Evolutionary conservation across 2,113 vertebrate species (phyloP), one percentile per base, ranked within the genome.

Genomic region (Ginglymostoma cirratum): DNA sequence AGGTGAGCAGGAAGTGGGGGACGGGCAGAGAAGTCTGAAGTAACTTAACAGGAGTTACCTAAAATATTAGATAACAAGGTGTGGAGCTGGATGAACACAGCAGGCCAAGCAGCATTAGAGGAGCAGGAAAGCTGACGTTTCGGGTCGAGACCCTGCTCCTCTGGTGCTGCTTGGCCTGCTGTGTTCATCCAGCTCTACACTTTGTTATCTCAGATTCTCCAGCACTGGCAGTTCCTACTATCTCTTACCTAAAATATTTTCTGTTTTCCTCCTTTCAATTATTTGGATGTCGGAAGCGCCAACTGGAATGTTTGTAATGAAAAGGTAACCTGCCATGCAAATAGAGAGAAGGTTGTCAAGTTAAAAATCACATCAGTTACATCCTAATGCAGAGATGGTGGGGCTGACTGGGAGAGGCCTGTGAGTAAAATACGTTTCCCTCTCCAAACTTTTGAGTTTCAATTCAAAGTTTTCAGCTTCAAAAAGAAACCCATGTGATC

Each of bases 221-320:
- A 48, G 48, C 48, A 48, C 3, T 2, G 48, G 48, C 48, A 48
- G 2, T 48, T 48, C 48, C 48, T 48, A 48, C 48, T 48, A 48
- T 48, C 48, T 48, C 48, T 98, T 97, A 98, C 98, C 98, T 87
- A 98, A 97, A 96, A 98, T 98, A 97, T 98, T 98, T 96, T 99
- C 98, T 12, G 98, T 98, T 97, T 98, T 98, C 95, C 98, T 98
- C 96, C 98, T 97, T 97, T 99, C 98, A 52, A 99, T 98, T 96
- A 99, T 98, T 96, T 99, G 98, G 97, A 99, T 98, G 96, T 99
- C 98, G 0, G 96, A 98, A 93, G 98, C 98, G 96, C 98, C 98
- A 0, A 97, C 96, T 52, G 98, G 98, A 96, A 99, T 98, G 96
- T 98, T 98, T 96, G 98, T 98, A 97, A 99, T 97, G 89, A 99